Conservation (phyloP, 2,113 vertebrate genomes). For the Gorsachius goisagi region DNA sequence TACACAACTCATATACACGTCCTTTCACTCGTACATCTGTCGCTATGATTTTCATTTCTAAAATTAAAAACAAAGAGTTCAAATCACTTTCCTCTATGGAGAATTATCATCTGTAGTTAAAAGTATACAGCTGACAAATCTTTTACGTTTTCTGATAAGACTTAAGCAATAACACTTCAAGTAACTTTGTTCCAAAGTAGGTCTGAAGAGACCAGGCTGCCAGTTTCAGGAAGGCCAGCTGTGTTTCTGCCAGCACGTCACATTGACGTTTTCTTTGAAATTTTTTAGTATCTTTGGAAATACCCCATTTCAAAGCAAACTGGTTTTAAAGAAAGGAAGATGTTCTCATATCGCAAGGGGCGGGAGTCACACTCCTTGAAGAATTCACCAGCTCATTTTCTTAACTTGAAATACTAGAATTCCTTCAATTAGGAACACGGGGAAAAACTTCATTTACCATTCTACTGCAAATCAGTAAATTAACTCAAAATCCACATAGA, state of each 20-base stretch:
- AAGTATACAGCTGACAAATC: background rate
- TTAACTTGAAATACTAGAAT: background rate
- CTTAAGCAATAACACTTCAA: too few species aligned
- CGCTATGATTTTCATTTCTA: background rate
- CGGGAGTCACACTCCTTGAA: background rate
- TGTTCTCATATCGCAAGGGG: background rate
- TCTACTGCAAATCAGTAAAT: background rate
- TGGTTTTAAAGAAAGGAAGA: background rate
- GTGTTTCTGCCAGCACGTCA: background rate
- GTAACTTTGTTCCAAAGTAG: background rate
- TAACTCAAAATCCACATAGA: background rate
- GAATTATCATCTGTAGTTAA: too few species aligned
- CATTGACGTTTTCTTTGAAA: background rate
- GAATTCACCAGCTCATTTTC: background rate
- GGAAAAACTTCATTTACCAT: background rate
- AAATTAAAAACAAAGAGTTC: background rate
- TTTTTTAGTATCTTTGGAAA: background rate
- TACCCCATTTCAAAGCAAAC: background rate
- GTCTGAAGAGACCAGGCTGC: background rate
- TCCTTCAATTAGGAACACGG: background rate
- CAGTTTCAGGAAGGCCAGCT: background rate
- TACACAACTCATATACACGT: rapidly evolving
- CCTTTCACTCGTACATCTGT: background rate
- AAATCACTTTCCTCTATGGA: background rate
- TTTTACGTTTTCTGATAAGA: background rate